Evolutionary conservation across 2,113 vertebrate species (phyloP).

Genomic region (Tachuris rubrigastra): DNA sequence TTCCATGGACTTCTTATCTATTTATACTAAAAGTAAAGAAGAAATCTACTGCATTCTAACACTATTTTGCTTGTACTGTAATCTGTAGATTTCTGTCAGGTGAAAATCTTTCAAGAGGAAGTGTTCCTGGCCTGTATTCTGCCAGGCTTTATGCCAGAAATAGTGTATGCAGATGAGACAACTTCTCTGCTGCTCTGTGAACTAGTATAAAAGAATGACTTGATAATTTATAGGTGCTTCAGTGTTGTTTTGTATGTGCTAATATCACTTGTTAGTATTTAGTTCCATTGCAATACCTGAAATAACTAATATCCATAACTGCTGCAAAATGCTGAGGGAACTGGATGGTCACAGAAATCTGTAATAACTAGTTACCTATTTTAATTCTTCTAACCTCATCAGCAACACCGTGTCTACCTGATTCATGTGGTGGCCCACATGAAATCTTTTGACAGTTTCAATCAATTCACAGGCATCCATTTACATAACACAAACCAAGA

Average conservation of each 20-base stretch:
- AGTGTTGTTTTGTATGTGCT: not conserved
- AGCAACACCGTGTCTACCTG: not conserved
- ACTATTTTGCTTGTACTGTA: not conserved
- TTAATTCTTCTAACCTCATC: not conserved
- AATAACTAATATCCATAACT: not conserved
- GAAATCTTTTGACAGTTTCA: not conserved
- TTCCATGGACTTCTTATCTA: not conserved
- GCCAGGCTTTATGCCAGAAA: not conserved
- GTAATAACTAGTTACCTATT: not conserved
- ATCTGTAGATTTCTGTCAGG: not conserved
- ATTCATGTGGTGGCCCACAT: not conserved
- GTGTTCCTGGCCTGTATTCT: not conserved
- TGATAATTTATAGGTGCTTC: not conserved
- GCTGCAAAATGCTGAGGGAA: not conserved
- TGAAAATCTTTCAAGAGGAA: not conserved
- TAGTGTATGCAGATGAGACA: not conserved
- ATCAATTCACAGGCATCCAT: not conserved
- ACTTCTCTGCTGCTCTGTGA: not conserved
- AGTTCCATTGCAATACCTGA: not conserved
- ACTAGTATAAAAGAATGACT: not conserved
- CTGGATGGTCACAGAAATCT: not conserved
- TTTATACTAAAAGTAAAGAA: not conserved
- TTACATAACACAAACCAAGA: not conserved
- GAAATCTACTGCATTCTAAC: not conserved
- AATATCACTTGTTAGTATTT: not conserved